Conservation (phyloP, 2,888 invertebrate genomes). For the Cryptus viduatorius region DNA sequence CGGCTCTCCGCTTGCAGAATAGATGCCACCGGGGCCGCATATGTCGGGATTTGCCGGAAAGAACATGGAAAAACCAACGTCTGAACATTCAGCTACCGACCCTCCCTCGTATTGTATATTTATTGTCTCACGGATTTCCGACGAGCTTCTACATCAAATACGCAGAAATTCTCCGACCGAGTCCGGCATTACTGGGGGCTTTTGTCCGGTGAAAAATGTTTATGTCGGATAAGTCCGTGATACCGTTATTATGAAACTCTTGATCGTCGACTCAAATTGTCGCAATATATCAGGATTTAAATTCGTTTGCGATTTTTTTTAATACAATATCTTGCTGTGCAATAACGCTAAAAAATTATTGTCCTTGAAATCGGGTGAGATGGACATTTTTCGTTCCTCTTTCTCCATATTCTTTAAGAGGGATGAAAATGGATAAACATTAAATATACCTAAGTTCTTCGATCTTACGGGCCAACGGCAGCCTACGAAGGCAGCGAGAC, state of each 20-base stretch:
- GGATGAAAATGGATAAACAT: too few relatives aligned
- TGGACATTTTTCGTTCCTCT: too few relatives aligned
- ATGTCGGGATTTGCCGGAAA: slow-evolving; percentile 49
- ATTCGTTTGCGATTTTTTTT: not conserved
- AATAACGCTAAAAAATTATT: not conserved
- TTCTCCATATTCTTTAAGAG: too few relatives aligned
- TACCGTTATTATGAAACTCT: not conserved
- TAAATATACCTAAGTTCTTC: too few relatives aligned
- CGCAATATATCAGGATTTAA: not conserved
- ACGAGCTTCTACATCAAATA: not conserved
- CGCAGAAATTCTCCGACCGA: not conserved
- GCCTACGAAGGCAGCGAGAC: too few relatives aligned
- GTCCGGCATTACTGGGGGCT: not conserved
- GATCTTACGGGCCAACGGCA: too few relatives aligned
- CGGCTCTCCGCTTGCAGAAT: not conserved
- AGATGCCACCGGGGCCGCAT: slow-evolving; percentile 12
- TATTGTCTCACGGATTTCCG: slow-evolving; percentile 13
- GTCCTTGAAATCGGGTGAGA: not conserved
- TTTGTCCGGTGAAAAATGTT: slow-evolving; percentile 13
- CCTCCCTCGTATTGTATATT: slow-evolving; percentile 26
- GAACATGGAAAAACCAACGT: slow-evolving; percentile 40
- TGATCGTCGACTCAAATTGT: not conserved
- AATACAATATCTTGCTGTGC: not conserved
- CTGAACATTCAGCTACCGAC: slow-evolving; percentile 1
- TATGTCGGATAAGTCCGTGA: not conserved